Conservation (phyloP, 2,888 invertebrate species). For the Gisinianus flammeolus region DNA sequence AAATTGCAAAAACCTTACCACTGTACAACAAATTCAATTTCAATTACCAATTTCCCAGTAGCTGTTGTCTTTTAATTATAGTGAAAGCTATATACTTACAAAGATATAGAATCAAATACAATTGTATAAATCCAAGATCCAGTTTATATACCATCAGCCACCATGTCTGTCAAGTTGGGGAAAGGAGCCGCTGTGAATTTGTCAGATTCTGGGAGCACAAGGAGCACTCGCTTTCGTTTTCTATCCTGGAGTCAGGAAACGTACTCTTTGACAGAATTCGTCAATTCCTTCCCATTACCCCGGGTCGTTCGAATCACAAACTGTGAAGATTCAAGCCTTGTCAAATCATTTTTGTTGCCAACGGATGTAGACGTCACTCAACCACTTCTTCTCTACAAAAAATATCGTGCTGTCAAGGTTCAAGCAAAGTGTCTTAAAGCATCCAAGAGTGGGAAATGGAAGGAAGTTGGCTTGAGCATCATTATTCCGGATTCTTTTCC, state of each 20-base stretch:
- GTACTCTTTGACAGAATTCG: constrained; percentile 51
- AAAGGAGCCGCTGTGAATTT: not conserved
- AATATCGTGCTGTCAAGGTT: constrained; percentile 70
- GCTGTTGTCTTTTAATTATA: not conserved
- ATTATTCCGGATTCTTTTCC: constrained; percentile 72
- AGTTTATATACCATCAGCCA: not conserved
- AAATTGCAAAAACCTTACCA: not conserved
- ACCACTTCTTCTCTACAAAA: constrained; percentile 70
- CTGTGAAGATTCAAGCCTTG: constrained; percentile 53
- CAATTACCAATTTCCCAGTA: not conserved
- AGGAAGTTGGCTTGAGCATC: constrained; percentile 65
- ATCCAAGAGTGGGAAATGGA: constrained; percentile 58
- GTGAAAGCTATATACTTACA: not conserved
- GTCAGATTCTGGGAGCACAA: constrained; percentile 54
- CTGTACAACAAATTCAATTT: too few species aligned
- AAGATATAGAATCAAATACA: not conserved
- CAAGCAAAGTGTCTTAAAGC: constrained; percentile 67
- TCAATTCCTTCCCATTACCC: constrained; percentile 53
- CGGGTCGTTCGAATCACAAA: constrained; percentile 57
- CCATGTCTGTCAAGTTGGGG: not conserved
- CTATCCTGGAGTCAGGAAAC: constrained; percentile 56
- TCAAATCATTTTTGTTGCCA: constrained; percentile 53
- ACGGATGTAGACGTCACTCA: constrained; percentile 63
- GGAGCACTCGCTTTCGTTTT: constrained; percentile 54
- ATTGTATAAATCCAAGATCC: not conserved